These are phyloP conservation scores for Flabesymbios commensalis DNA, from an alignment of 2,888 invertebrate species.

Conservation along the genomic window DNA sequence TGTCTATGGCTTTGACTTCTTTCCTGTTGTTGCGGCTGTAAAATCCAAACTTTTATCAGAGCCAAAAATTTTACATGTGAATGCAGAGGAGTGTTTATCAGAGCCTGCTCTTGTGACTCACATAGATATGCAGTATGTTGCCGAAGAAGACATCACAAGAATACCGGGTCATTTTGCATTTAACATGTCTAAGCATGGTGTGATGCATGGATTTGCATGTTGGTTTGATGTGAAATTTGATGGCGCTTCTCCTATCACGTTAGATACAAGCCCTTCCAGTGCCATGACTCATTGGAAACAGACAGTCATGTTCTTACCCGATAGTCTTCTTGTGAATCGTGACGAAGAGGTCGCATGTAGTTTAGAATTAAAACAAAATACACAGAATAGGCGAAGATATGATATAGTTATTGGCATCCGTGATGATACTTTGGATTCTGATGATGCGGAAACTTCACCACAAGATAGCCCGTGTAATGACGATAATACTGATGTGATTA, in stretches of 20 bases:
- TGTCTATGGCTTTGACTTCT: constrained; percentile 56
- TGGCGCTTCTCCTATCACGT: constrained; percentile 62
- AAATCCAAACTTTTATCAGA: background rate
- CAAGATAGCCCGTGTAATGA: no score
- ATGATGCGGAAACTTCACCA: constrained; percentile 11
- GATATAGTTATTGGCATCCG: constrained; percentile 27
- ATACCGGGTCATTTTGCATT: constrained; percentile 40
- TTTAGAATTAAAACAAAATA: constrained; percentile 42
- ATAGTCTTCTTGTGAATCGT: constrained; percentile 72
- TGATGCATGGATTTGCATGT: constrained; percentile 55
- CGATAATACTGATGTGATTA: no score
- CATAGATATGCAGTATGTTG: constrained; percentile 49
- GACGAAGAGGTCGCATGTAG: constrained; percentile 63
- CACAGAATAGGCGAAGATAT: constrained; percentile 25
- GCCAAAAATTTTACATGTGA: constrained; percentile 40
- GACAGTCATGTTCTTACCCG: constrained; percentile 82
- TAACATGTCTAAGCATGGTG: constrained; percentile 37
- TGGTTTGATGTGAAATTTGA: constrained; percentile 58
- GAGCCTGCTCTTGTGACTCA: constrained; percentile 40
- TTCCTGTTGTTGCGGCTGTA: constrained; percentile 34
- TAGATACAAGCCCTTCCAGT: constrained; percentile 79
- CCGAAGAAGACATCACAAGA: constrained; percentile 34
- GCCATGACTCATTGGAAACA: constrained; percentile 93
- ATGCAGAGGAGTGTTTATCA: constrained; percentile 41
- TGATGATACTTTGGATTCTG: constrained; percentile 22